Percentiles rank a stretch among this genome's conserved stretches.
Evolutionary conservation across 1,140 invertebrate species (phyloP).

Genomic region (Medauroidea extradentata): DNA sequence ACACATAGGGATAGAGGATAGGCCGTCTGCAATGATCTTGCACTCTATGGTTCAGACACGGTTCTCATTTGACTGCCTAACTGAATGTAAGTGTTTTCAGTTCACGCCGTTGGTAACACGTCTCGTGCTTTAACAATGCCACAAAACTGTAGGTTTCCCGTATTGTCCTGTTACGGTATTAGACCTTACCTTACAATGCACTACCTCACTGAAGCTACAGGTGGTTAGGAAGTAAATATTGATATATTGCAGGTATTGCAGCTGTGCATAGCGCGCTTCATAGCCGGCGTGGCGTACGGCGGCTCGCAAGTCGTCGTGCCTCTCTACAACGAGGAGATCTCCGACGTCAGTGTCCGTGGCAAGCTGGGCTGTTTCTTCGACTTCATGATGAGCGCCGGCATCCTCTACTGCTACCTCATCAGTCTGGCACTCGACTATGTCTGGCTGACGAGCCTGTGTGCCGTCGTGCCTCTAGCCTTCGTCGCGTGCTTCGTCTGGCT

Average conservation of each 20-base stretch:
- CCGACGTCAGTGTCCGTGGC: constrained; percentile 40
- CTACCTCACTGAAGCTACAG: too few species aligned
- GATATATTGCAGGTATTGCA: neutral
- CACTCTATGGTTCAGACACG: too few species aligned
- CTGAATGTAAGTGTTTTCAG: too few species aligned
- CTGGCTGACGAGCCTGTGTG: constrained; percentile 47
- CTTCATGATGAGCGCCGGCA: constrained; percentile 51
- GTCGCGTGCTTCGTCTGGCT: constrained; percentile 60
- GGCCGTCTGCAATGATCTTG: too few species aligned
- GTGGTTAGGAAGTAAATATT: too few species aligned
- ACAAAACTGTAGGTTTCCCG: too few species aligned
- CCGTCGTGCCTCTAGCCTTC: constrained; percentile 54
- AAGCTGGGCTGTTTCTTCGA: constrained; percentile 39
- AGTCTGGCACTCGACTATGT: constrained; percentile 56
- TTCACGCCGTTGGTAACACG: too few species aligned
- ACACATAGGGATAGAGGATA: too few species aligned
- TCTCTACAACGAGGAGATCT: constrained; percentile 62
- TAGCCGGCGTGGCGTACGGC: neutral
- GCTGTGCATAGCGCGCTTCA: neutral
- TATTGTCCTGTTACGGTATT: too few species aligned
- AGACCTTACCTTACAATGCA: too few species aligned
- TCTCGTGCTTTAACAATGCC: too few species aligned
- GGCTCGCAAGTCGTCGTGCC: constrained; percentile 30
- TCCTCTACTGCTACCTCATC: constrained; percentile 60
- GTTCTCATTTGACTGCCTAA: too few species aligned